Evolutionary conservation across 2,113 vertebrate species (phyloP).

Genomic region (Erinaceus europaeus): DNA sequence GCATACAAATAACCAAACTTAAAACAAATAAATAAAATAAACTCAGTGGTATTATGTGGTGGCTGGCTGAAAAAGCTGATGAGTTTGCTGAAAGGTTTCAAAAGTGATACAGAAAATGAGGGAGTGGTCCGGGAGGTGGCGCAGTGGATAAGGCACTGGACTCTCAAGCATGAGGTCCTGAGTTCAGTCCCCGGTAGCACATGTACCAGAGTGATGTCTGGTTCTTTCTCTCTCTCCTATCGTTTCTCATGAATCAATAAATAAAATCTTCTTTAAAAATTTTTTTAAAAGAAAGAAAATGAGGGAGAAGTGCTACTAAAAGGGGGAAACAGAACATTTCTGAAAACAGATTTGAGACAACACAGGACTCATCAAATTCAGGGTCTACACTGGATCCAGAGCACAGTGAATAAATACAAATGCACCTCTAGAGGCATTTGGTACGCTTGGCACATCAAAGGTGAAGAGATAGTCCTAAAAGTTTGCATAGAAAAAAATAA

Average conservation of each 20-base stretch:
- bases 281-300: not conserved
- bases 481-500: not conserved
- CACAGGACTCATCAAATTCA: not conserved
- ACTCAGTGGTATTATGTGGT: not conserved
- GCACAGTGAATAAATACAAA: slow-evolving; percentile 1
- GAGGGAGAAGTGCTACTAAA: not conserved
- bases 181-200: too few species aligned
- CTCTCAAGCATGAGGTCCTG: too few species aligned
- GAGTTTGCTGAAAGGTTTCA: not conserved
- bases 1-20: not conserved
- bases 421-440: not conserved
- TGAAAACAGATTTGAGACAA: not conserved
- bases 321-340: too few species aligned
- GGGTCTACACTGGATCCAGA: not conserved
- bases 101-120: not conserved
- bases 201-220: too few species aligned
- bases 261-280: too few species aligned
- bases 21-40: too few species aligned
- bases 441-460: not conserved
- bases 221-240: too few species aligned
- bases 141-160: too few species aligned
- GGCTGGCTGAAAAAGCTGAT: not conserved
- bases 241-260: too few species aligned
- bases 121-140: not conserved
- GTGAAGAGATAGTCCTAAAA: not conserved